phyloP scores from a whole-genome alignment of 1,140 invertebrate species.

The Drosophila sp. region DNA sequence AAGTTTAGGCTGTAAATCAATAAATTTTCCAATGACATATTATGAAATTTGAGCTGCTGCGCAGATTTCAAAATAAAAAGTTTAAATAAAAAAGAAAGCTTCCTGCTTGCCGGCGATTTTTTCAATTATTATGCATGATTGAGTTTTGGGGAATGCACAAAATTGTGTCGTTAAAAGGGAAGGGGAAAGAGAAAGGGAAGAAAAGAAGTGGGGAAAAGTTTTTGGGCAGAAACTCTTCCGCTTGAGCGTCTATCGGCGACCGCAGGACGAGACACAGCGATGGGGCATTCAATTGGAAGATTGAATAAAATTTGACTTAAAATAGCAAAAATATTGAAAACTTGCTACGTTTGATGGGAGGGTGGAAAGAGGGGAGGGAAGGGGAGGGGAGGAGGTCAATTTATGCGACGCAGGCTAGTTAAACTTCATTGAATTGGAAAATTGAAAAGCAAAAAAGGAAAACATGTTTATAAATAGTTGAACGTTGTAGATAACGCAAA shows the following conservation, averaged over 20 bases:
- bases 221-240: conserved; percentile 63
- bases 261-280: conserved; percentile 58
- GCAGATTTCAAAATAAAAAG: conserved; percentile 47
- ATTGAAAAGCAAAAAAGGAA: conserved; percentile 77
- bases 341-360: neutral
- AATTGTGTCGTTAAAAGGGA: neutral
- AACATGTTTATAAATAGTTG: conserved; percentile 53
- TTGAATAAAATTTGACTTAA: conserved; percentile 84
- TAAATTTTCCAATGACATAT: conserved; percentile 57
- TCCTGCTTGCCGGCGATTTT: conserved; percentile 65
- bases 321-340: conserved; percentile 56
- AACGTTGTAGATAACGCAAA: conserved; percentile 29
- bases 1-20: conserved; percentile 47
- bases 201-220: conserved; percentile 32
- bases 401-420: conserved; percentile 72
- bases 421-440: conserved; percentile 83
- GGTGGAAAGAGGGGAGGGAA: neutral
- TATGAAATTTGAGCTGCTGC: conserved; percentile 67
- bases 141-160: conserved; percentile 56
- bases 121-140: conserved; percentile 84
- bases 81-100: conserved; percentile 37
- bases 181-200: neutral
- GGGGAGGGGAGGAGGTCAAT: conserved; percentile 58
- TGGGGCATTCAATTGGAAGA: conserved; percentile 81
- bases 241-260: conserved; percentile 76